Evolutionary conservation across 2,888 invertebrate genomes (phyloP).

Genomic region (Plebejus argus): DNA sequence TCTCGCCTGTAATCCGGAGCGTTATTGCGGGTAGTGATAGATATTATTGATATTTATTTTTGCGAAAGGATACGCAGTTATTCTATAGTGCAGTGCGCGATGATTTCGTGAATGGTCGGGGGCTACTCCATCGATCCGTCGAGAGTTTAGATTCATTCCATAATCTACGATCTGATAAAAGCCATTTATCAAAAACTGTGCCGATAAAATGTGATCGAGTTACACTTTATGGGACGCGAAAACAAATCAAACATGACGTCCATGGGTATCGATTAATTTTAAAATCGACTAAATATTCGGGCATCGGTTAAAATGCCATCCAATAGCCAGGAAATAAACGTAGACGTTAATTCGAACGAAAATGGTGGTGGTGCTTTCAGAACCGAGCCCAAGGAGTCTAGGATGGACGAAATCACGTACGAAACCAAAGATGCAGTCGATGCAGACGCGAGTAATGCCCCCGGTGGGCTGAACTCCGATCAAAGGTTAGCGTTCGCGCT

Average conservation of each 20-base stretch:
- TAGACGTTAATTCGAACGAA: slow-evolving; percentile 67
- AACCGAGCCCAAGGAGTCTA: slow-evolving; percentile 55
- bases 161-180: slow-evolving; percentile 51
- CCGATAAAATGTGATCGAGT: slow-evolving; percentile 59
- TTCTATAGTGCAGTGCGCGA: slow-evolving; percentile 53
- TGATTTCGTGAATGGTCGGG: slow-evolving; percentile 51
- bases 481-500: slow-evolving; percentile 66
- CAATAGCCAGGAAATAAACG: slow-evolving; percentile 67
- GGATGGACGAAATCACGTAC: slow-evolving; percentile 53
- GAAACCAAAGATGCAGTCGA: slow-evolving; percentile 51
- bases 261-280: slow-evolving; percentile 33
- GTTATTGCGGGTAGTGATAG: slow-evolving; percentile 63
- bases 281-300: slow-evolving; percentile 35
- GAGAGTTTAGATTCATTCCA: slow-evolving; percentile 53
- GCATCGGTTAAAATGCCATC: slow-evolving; percentile 66
- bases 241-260: slow-evolving; percentile 34
- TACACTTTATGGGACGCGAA: slow-evolving; percentile 33
- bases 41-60: slow-evolving; percentile 56
- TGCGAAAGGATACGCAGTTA: slow-evolving; percentile 48
- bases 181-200: slow-evolving; percentile 48
- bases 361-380: slow-evolving; percentile 54
- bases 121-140: slow-evolving; percentile 55
- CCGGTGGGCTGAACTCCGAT: slow-evolving; percentile 59
- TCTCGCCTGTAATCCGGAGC: slow-evolving; percentile 53
- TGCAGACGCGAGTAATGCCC: slow-evolving; percentile 51